Percentiles rank a stretch among this genome's conserved stretches.
phyloP scores from a whole-genome alignment of 2,113 vertebrate genomes.

The Psammodynastes pulverulentus region DNA sequence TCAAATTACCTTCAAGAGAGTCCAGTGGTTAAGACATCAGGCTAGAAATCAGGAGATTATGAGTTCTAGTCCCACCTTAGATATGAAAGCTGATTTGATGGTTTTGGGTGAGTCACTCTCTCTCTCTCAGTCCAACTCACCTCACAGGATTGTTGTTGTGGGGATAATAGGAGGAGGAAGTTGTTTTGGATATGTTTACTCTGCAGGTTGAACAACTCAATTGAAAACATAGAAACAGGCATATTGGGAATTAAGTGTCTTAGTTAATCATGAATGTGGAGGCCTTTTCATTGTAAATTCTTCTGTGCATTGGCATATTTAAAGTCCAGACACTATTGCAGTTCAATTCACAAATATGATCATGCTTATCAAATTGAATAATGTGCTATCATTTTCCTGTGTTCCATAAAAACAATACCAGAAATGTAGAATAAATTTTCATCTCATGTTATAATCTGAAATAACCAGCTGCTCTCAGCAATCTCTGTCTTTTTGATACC shows the following conservation, averaged over 20 bases:
- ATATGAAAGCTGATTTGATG: not conserved
- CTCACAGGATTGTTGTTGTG: not conserved
- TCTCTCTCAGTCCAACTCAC: not conserved
- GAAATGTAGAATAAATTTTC: not conserved
- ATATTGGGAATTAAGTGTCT: slow-evolving; percentile 1
- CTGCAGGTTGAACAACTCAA: not conserved
- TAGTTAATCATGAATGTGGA: not conserved
- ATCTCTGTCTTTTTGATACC: not conserved
- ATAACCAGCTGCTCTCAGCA: not conserved
- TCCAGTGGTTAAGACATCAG: not conserved
- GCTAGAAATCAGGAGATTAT: not conserved
- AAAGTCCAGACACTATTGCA: not conserved
- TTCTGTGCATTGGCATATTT: not conserved
- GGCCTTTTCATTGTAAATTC: not conserved
- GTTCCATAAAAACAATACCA: fast-evolving
- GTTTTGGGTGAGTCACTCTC: not conserved
- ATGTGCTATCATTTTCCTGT: not conserved
- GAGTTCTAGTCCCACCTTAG: not conserved
- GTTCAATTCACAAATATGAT: slow-evolving; percentile 1
- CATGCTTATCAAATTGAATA: slow-evolving; percentile 18
- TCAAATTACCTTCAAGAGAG: not conserved
- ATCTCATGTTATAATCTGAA: not conserved
- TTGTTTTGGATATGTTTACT: not conserved
- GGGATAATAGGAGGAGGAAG: not conserved
- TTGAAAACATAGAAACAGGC: slow-evolving; percentile 16